A percentile compares a stretch with the other conserved stretches of the same genome.
These are phyloP conservation scores for Formica aserva DNA, from an alignment of 2,888 invertebrate genomes.

Conservation along the genomic window DNA sequence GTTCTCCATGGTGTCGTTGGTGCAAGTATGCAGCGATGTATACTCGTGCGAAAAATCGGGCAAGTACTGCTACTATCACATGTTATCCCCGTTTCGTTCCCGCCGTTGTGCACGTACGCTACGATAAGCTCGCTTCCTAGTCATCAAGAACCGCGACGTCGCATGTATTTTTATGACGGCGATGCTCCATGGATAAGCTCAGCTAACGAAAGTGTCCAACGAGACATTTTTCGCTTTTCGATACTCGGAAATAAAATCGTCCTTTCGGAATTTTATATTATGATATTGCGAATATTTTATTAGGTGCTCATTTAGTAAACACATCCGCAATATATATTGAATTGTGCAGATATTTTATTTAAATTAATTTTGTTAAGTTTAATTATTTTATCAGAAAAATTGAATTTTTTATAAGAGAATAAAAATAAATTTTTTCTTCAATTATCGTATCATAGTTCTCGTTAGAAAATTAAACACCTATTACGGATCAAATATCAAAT, in stretches of 20 bases:
- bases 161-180: conserved; percentile 41
- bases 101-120: conserved; percentile 43
- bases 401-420: neutral
- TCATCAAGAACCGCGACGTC: conserved; percentile 51
- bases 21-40: conserved; percentile 33
- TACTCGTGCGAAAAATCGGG: conserved; percentile 49
- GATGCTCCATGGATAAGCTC: conserved; percentile 42
- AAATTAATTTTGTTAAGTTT: neutral
- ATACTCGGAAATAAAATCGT: conserved; percentile 40
- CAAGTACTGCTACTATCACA: conserved; percentile 48
- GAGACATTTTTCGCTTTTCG: conserved; percentile 38
- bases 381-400: neutral
- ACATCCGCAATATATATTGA: neutral
- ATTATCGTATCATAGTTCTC: neutral
- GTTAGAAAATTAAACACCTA: neutral
- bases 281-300: neutral
- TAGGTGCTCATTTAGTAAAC: neutral
- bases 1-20: conserved; percentile 45
- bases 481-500: neutral
- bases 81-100: conserved; percentile 38
- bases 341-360: neutral
- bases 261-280: neutral
- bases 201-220: conserved; percentile 39
- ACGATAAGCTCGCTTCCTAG: conserved; percentile 50
- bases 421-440: neutral